phyloP scores from a whole-genome alignment of 2,113 vertebrate species.

The Varanus salvator region DNA sequence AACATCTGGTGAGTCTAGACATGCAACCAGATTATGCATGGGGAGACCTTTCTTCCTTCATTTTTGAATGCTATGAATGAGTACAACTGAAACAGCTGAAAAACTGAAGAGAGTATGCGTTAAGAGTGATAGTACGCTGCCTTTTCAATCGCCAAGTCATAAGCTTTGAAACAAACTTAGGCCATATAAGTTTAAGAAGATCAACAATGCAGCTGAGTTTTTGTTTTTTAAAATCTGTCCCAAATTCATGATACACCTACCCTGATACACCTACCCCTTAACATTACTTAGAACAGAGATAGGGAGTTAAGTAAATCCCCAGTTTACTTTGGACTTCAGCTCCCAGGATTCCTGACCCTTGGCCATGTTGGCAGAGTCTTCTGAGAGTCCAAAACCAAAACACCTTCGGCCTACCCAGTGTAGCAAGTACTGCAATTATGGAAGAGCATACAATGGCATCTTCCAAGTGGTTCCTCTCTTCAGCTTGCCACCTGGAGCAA shows the following conservation, averaged over 20 bases:
- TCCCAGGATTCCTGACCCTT: too few relatives aligned
- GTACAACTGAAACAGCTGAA: background rate
- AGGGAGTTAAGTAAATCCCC: too few relatives aligned
- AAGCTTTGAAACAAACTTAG: background rate
- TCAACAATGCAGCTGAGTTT: background rate
- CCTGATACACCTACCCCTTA: too few relatives aligned
- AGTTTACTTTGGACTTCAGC: too few relatives aligned
- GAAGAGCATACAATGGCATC: background rate
- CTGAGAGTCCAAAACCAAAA: too few relatives aligned
- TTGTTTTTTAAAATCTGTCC: background rate
- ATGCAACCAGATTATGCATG: background rate
- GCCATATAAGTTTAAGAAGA: background rate
- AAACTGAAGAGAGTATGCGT: too few relatives aligned
- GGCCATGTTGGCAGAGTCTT: too few relatives aligned
- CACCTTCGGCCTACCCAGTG: too few relatives aligned
- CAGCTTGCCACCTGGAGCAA: background rate
- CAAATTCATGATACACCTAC: background rate
- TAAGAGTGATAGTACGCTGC: background rate
- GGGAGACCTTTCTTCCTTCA: background rate
- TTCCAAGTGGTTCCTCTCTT: background rate
- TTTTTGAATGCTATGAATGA: background rate
- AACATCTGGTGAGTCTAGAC: slow-evolving; percentile 25
- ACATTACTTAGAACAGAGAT: background rate
- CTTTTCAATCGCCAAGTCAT: background rate
- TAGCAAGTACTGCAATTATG: background rate